A percentile compares a stretch with the other conserved stretches of the same genome.
Evolutionary conservation across 1,140 invertebrate species (phyloP).

Genomic region (Telenomus remus): DNA sequence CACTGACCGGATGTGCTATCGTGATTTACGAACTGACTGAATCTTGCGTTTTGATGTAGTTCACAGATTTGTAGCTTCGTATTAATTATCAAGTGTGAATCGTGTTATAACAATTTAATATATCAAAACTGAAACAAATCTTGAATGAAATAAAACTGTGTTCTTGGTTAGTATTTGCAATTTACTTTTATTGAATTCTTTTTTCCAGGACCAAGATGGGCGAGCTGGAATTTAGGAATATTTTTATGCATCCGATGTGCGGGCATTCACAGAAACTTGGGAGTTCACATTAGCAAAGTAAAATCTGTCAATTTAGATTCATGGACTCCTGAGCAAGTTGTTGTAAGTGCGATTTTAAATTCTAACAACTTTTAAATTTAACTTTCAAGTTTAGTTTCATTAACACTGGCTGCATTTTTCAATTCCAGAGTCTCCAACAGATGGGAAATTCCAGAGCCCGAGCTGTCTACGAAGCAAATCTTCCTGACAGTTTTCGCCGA

Average conservation of each 20-base stretch:
- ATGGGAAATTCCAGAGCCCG: constrained; percentile 98
- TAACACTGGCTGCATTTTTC: neutral
- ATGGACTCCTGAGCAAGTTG: constrained; percentile 99
- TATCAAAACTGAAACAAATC: neutral
- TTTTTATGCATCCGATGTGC: constrained; percentile 99
- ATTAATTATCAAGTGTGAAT: neutral
- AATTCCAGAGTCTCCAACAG: constrained; percentile 89
- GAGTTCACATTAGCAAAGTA: constrained; percentile 98
- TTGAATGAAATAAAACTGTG: no score
- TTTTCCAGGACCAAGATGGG: constrained; percentile 94
- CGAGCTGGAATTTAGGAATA: constrained; percentile 98
- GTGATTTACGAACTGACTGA: constrained; percentile 12
- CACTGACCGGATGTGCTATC: constrained; percentile 9
- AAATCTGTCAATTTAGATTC: constrained; percentile 98
- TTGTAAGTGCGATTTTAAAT: constrained; percentile 73
- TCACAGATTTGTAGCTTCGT: constrained; percentile 3
- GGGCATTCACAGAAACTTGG: constrained; percentile 97
- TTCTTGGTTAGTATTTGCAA: no score
- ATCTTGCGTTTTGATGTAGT: constrained; percentile 6
- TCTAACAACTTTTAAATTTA: neutral
- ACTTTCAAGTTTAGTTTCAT: no score
- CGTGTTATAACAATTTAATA: no score
- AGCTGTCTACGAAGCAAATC: constrained; percentile 97
- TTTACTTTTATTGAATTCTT: constrained; percentile 9
- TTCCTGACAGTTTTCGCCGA: constrained; percentile 94